Conservation (phyloP, 2,113 vertebrate genomes). For the Scopus umbretta region DNA sequence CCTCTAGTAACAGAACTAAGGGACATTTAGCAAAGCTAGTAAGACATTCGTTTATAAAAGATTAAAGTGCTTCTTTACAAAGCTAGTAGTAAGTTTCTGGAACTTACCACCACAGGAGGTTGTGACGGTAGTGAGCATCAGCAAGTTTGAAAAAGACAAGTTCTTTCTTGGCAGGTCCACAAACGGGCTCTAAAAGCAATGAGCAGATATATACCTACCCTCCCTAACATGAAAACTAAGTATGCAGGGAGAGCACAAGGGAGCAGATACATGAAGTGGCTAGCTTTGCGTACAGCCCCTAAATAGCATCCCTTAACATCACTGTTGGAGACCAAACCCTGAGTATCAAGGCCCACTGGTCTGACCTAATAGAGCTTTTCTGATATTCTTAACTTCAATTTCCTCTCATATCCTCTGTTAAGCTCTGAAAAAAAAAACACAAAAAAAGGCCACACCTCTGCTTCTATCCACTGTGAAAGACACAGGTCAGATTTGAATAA, state of each 20-base stretch:
- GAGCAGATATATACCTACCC: neutral
- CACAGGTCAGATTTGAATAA: neutral
- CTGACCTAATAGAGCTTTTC: neutral
- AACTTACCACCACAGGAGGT: neutral
- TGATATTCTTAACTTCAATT: neutral
- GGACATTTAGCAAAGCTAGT: neutral
- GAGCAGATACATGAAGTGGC: neutral
- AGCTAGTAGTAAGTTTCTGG: neutral
- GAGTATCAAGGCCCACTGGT: neutral
- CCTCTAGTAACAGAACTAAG: neutral
- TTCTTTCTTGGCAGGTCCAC: neutral
- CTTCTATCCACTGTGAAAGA: neutral
- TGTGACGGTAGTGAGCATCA: neutral
- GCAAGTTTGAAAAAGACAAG: neutral
- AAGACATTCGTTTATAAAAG: neutral
- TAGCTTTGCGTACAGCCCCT: neutral
- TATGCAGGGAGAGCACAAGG: neutral
- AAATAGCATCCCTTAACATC: neutral
- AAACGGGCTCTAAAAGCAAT: neutral
- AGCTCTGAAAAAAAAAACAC: neutral
- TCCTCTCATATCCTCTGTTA: neutral
- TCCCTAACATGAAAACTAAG: neutral
- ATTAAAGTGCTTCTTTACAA: neutral
- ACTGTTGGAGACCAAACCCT: rapidly evolving
- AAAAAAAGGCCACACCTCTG: neutral